Evolutionary conservation across 2,797 vertebrate species (phyloP), one percentile per base, ranked within the genome.

Genomic region (Antrozous pallidus): DNA sequence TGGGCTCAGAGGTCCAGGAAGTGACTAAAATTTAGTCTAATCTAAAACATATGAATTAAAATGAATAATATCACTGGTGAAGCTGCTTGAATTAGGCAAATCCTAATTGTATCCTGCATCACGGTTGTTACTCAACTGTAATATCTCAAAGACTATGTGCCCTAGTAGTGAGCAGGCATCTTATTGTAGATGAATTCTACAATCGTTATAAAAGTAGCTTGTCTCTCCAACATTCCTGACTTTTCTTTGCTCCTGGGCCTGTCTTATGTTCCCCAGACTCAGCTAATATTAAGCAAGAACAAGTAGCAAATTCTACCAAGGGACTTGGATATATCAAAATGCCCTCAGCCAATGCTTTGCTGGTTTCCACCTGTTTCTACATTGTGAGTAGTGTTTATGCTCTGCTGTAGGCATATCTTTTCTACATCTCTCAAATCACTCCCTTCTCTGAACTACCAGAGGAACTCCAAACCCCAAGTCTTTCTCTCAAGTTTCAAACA

Each of bases 81-180:
- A 84, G 9, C 18, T 93, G 40, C 71, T 83, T 94, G 63, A 93
- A 84, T 81, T 88, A 94, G 82, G 31, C 47, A 89, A 92, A 69
- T 5, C 36, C 6, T 87, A 80, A 80, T 73, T 71, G 69, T 75
- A 33, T 56, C 56, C 26, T 70, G 13, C 26, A 70, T 94, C 12
- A 38, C 28, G 65, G 81, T 82, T 69, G 61, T 84, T 84, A 38
- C 8, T 80, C 42, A 74, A n/a, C n/a, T 71, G 42, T 61, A 70
- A 56, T 56, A 85, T 26, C 67, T 78, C 56, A 63, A 63, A 78
- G 54, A 69, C 2, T 45, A 38, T 63, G 10, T 42, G 10, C 36
- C 18, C 13, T 33, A 31, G 26, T 71, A 82, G 33, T 91, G 61
- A 63, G 17, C 31, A 92, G 11, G 4, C 24, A 18, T 51, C 31